These are phyloP conservation scores for Bombus pascuorum DNA, from an alignment of 1,140 invertebrate genomes.

Conservation along the genomic window DNA sequence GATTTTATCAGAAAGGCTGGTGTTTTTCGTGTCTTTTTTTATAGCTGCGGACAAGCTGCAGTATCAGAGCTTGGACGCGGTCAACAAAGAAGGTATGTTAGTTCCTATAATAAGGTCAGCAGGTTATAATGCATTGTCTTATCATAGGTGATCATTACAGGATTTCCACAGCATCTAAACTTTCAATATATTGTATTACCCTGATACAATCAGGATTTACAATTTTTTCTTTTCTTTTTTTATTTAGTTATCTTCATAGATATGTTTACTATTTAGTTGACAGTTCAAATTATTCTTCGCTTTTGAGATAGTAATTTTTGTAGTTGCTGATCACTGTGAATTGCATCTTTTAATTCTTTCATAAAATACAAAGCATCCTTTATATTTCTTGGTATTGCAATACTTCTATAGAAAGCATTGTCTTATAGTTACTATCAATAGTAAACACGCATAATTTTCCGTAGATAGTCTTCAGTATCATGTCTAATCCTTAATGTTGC, in stretches of 20 bases:
- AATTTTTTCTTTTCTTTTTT: not conserved
- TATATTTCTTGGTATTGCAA: slow-evolving; percentile 7
- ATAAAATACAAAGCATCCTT: slow-evolving; percentile 10
- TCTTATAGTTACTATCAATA: slow-evolving; percentile 10
- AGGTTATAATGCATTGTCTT: slow-evolving; percentile 22
- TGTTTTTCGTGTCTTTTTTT: slow-evolving; percentile 80
- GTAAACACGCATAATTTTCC: not conserved
- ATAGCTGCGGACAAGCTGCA: slow-evolving; percentile 84
- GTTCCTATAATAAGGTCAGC: slow-evolving; percentile 26
- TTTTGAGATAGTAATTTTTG: slow-evolving; percentile 14
- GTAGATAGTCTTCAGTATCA: slow-evolving; percentile 23
- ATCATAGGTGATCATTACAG: slow-evolving; percentile 1
- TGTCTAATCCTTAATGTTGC: slow-evolving; percentile 16
- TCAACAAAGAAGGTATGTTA: slow-evolving; percentile 85
- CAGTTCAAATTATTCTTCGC: not conserved
- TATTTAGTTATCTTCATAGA: not conserved
- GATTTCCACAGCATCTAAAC: not conserved
- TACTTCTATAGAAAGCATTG: slow-evolving; percentile 24
- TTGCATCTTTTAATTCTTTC: slow-evolving; percentile 21
- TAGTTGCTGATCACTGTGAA: slow-evolving; percentile 19
- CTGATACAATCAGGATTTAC: not conserved
- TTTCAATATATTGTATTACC: not conserved
- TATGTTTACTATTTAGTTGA: not conserved
- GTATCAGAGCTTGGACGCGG: slow-evolving; percentile 86
- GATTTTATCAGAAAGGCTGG: slow-evolving; percentile 54